A percentile compares a stretch with the other conserved stretches of the same genome.
phyloP scores from a whole-genome alignment of 1,140 invertebrate species.

The Meloidogyne floridensis region DNA sequence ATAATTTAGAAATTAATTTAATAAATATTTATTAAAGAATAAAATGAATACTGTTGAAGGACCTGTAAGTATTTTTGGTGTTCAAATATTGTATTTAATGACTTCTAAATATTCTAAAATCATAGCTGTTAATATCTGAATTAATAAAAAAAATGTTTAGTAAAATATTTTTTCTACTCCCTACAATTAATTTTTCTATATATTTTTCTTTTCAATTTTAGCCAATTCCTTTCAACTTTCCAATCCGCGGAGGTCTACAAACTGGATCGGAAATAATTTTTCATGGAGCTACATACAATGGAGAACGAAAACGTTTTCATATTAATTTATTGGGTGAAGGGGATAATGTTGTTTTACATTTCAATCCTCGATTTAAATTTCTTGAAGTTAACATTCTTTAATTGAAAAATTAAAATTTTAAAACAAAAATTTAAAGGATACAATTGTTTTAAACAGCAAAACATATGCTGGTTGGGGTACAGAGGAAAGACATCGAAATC shows the following conservation, averaged over 20 bases:
- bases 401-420: background rate
- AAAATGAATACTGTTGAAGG: background rate
- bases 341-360: conserved; percentile 26
- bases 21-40: too few relatives aligned
- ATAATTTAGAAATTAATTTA: too few relatives aligned
- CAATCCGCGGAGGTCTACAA: conserved; percentile 24
- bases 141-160: too few relatives aligned
- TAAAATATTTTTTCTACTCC: too few relatives aligned
- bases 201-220: background rate
- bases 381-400: background rate
- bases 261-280: conserved; percentile 27
- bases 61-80: background rate
- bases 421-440: conserved; percentile 19
- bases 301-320: conserved; percentile 19
- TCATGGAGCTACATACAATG: conserved; percentile 22
- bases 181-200: too few relatives aligned
- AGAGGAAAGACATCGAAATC: conserved; percentile 26
- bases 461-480: conserved; percentile 24
- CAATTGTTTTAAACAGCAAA: conserved; percentile 26
- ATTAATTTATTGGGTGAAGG: conserved; percentile 22
- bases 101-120: too few relatives aligned
- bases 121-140: too few relatives aligned
- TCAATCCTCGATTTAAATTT: conserved; percentile 32
- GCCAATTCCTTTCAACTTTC: conserved; percentile 23
- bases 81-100: background rate